Base-by-base conservation (phyloP, 2,797 vertebrate genomes). In the Sebastes variabilis region DNA sequence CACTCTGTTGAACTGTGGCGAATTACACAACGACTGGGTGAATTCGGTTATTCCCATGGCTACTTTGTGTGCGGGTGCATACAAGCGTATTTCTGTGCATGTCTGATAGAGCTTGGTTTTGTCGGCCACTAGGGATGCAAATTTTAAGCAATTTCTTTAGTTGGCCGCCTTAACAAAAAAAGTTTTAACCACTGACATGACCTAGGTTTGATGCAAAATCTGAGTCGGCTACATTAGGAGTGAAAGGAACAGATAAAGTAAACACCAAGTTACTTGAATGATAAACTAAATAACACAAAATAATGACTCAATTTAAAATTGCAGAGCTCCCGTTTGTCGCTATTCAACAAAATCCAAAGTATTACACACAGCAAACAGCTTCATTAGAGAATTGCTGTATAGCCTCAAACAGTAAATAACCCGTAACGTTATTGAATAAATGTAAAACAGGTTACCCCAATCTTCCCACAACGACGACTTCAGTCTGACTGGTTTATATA, bases 1-100 rank as follows among this genome's bases (percentile, higher is more conserved):
- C 75, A 71, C 58, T 72, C 68, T 79, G 73, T 66, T 84, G 68
- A 81, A 83, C 73, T 85, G 61, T 64, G 62, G 59, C 18, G 18
- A 69, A 74, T 88, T 55, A 82, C 36, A 52, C 38, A 75, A 77
- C 22, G 54, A 46, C 42, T 65, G 58, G 69, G 18, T 79, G 69
- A 69, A 62, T 79, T 77, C 29, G 22, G 34, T 60, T 13, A 49
- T 54, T 81, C 72, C 69, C 73, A 59, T 52, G 60, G 55, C 66
- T 67, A 18, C 55, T 66, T 29, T 52, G 72, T 55, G 38, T 54
- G 42, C 0, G 2, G 68, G 8, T 2, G 49, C 55, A 67, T 52
- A 22, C n/a, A 27, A 61, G 54, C 32, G 1, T 16, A 25, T 61
- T 25, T 36, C 27, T 66, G n/a, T 54, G 13, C 24, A 9, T 42